Percentiles rank a stretch among this genome's conserved stretches.
Conservation (phyloP, 2,888 invertebrate species). For the Netelia melanura region DNA sequence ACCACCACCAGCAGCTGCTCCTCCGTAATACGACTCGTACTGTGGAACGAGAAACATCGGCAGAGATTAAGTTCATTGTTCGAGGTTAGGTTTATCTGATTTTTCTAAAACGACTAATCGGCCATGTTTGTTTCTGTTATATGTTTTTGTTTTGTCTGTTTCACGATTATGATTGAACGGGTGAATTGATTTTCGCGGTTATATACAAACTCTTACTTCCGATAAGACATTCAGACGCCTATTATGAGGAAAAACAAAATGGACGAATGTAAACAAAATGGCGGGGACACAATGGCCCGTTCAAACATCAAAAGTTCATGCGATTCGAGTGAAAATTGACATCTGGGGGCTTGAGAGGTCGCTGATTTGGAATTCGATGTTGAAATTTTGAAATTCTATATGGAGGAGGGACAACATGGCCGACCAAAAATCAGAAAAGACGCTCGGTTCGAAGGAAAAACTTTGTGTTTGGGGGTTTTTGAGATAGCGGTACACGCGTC, state of each 20-base stretch:
- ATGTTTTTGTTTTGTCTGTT: background rate
- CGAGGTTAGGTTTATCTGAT: too few species aligned
- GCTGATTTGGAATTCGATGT: background rate
- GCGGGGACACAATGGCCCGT: background rate
- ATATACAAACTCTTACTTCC: background rate
- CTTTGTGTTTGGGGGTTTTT: background rate
- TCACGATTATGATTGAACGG: background rate
- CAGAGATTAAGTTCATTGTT: background rate
- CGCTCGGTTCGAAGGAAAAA: background rate
- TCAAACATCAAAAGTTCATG: too few species aligned
- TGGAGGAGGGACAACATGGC: background rate
- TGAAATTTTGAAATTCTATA: background rate
- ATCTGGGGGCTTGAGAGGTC: background rate
- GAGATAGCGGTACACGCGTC: too few species aligned
- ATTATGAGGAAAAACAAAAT: background rate
- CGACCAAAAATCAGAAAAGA: background rate
- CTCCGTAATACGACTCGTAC: conserved; percentile 84
- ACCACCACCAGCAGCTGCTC: conserved; percentile 80
- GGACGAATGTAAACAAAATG: background rate
- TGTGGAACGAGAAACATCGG: conserved; percentile 69
- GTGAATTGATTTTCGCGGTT: background rate
- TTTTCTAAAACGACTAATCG: background rate
- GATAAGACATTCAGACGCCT: background rate
- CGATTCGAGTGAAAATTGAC: too few species aligned
- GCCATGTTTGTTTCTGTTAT: background rate